These are phyloP conservation scores for Philonicus albiceps DNA, from an alignment of 2,888 invertebrate genomes.

Conservation along the genomic window DNA sequence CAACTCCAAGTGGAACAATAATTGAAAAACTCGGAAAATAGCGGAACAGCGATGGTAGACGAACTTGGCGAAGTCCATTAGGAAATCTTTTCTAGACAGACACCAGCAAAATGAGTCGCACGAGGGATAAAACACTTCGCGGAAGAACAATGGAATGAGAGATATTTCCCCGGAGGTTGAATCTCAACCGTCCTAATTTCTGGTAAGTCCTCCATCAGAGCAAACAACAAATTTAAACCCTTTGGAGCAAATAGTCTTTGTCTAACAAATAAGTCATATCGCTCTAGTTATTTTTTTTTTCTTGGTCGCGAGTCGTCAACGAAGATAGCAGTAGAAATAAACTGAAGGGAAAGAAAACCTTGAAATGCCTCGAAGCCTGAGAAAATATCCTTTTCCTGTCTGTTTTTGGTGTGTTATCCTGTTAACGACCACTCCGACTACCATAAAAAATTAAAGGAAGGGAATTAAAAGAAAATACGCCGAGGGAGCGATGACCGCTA, in stretches of 20 bases:
- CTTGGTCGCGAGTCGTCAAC: background rate
- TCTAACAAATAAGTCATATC: constrained; percentile 11
- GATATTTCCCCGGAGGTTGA: background rate
- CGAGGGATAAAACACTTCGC: background rate
- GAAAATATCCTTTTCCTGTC: background rate
- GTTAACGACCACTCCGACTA: background rate
- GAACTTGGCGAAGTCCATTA: background rate
- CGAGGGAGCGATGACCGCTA: background rate
- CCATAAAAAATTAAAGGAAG: background rate
- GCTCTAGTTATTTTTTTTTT: background rate
- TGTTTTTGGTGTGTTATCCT: background rate
- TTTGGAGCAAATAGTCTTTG: background rate
- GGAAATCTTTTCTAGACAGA: background rate
- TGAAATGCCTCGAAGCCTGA: background rate
- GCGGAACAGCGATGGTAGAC: background rate
- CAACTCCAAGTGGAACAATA: background rate
- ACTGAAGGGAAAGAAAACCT: background rate
- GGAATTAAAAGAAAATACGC: constrained; percentile 28
- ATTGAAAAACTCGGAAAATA: background rate
- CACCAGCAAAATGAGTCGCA: background rate
- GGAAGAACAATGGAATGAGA: background rate
- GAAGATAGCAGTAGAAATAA: background rate
- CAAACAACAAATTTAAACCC: constrained; percentile 1
- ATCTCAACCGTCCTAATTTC: background rate
- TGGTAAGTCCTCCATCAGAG: background rate